Conservation (phyloP, 2,888 invertebrate species). For the Graphium colonna region DNA sequence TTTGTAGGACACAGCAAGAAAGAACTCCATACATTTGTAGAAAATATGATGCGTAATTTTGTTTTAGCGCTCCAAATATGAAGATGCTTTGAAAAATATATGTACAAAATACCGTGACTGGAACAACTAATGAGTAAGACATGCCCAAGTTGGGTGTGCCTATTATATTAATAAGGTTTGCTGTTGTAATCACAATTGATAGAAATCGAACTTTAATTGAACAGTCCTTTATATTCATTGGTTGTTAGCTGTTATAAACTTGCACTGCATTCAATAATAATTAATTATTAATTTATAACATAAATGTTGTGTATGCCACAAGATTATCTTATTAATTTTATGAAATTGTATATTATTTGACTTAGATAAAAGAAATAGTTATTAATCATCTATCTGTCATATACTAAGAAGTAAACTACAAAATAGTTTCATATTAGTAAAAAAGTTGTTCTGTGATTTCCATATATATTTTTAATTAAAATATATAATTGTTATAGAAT, state of each 20-base stretch:
- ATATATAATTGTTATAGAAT: too few relatives aligned
- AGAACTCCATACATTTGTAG: slow-evolving; percentile 51
- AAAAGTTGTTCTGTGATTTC: too few relatives aligned
- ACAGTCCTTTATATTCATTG: slow-evolving; percentile 46
- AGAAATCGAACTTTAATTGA: slow-evolving; percentile 49
- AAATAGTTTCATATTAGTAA: neutral
- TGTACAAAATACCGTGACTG: slow-evolving; percentile 49
- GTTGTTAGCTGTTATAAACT: slow-evolving; percentile 30
- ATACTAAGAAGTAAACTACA: neutral
- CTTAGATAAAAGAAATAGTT: too few relatives aligned
- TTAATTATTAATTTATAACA: neutral
- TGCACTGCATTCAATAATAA: slow-evolving; percentile 37
- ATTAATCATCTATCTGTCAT: too few relatives aligned
- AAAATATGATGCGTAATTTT: slow-evolving; percentile 43
- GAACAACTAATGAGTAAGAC: slow-evolving; percentile 52
- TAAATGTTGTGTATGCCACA: too few relatives aligned
- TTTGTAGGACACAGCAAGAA: slow-evolving; percentile 43
- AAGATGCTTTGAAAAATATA: slow-evolving; percentile 49
- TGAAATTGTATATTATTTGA: too few relatives aligned
- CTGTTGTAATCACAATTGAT: slow-evolving; percentile 52
- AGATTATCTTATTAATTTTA: too few relatives aligned
- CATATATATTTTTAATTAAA: too few relatives aligned
- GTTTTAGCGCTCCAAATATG: slow-evolving; percentile 34
- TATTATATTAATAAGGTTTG: slow-evolving; percentile 56
- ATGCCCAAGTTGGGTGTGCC: slow-evolving; percentile 42